Evolutionary conservation across 2,113 vertebrate genomes (phyloP), one percentile per base, ranked within the genome.

Genomic region (Otus sunia): DNA sequence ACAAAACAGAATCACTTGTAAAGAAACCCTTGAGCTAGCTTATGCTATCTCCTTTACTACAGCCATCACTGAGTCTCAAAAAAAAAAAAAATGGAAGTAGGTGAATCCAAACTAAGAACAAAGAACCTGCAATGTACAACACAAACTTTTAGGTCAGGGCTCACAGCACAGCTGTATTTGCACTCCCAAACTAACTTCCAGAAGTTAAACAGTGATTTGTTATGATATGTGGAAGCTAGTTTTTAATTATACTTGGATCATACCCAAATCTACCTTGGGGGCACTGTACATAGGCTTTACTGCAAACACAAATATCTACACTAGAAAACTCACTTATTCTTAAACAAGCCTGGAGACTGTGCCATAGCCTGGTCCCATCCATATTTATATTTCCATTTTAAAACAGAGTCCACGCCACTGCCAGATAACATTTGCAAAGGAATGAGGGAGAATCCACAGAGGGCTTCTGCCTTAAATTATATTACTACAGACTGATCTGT

Each of bases 231-330:
- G 56, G 69, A 96, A 94, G 32, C 18, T 66, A 83, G 74, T 88
- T 93, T 93, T 63, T 94, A 94, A 94, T 92, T 77, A 80, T 58
- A 66, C 7, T 71, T 84, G 79, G 86, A 96, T 86, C 34, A 26
- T 71, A 52, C 55, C 53, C 76, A 75, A 45, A 80, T 55, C 68
- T 86, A 71, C 75, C 68, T 81, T 41, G 59, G 64, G 47, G 72
- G 60, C 49, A 47, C 43, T 19, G 23, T 41, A 94, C 9, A 10
- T 63, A 63, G 27, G 36, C 50, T 53, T 43, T 63, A 84, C 21
- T 83, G 69, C 59, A 77, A 96, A 81, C 72, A 83, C 37, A 95
- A 90, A 49, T 45, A 92, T 56, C 79, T 67, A 34, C 50, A 63
- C 59, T 84, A 64, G 36, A 86, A 93, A 75, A 83, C 18, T 80